Evolutionary conservation across 2,888 invertebrate genomes (phyloP), one percentile per base, ranked within the genome.

Genomic region (Pandemis cinnamomeana): DNA sequence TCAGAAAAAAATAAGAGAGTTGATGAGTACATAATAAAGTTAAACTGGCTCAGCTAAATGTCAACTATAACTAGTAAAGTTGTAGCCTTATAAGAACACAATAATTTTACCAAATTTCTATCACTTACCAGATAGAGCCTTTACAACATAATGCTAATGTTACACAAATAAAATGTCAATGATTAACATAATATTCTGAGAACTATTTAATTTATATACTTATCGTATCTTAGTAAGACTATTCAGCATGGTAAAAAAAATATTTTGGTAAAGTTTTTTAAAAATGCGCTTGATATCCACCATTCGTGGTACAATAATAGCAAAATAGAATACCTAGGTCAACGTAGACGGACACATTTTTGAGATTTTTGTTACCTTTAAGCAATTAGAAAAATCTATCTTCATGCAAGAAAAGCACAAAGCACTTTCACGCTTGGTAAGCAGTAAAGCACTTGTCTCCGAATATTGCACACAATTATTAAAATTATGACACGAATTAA

Each of bases 341-440:
- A 11, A 58, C 27, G 10, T 58, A 11, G 11, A 27, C 58, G 27
- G 27, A 58, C 0, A 58, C 27, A 58, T 10, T 20, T 58, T 27
- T 27, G 27, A 5, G 6, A 27, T 0, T 58, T 10, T n/a, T 27
- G 11, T 20, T 27, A 36, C 27, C 27, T 36, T 11, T 27, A 20
- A 11, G 55, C 7, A 58, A 67, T 42, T 71, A 67, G 44, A 51
- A 71, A 27, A 5, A 72, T 20, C 60, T 51, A 60, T 20, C 41
- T 64, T 64, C 5, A 42, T 42, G 55, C 41, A 69, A 63, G 64
- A 73, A 36, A 69, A 20, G 68, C 72, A 72, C 69, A 63, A 11
- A 73, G 72, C 72, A 73, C 72, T 41, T 48, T 46, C 63, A 72
- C 72, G 69, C 69, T 64, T 73, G 51, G 55, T 64, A 69, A 69